phyloP scores from a whole-genome alignment of 2,797 vertebrate genomes.

The Morus bassanus region DNA sequence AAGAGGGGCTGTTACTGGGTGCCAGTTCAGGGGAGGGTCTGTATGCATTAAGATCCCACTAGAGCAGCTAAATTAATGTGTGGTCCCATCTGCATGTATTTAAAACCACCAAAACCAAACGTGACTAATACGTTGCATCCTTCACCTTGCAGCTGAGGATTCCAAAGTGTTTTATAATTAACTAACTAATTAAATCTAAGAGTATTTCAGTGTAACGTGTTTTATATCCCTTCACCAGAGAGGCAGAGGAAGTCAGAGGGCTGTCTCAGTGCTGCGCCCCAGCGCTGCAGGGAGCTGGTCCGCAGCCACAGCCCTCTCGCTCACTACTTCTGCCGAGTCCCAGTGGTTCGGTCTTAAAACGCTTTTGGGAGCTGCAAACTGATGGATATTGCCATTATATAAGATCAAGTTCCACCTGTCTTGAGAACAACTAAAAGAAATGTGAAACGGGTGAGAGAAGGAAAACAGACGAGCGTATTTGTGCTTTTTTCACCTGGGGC shows the following conservation, averaged over 20 bases:
- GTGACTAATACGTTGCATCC: background rate
- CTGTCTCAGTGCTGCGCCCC: background rate
- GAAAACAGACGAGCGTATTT: accelerated
- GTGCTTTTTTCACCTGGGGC: background rate
- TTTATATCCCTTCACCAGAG: background rate
- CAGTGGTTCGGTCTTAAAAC: background rate
- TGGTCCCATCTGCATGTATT: background rate
- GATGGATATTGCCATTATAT: background rate
- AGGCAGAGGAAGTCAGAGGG: background rate
- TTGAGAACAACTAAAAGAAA: background rate
- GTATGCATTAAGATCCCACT: accelerated
- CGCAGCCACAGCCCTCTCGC: background rate
- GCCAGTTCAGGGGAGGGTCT: background rate
- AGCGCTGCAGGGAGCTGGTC: background rate
- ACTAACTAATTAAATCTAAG: slow-evolving; percentile 50
- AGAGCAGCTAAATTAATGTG: background rate
- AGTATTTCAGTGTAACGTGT: background rate
- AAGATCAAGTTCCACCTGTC: background rate
- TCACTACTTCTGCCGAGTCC: background rate
- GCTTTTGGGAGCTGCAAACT: background rate
- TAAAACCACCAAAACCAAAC: background rate
- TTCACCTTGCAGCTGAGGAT: slow-evolving; percentile 51
- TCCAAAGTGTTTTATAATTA: slow-evolving; percentile 38
- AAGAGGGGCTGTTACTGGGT: accelerated
- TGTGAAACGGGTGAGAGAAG: background rate